These are phyloP conservation scores for Pseudomyrmex cubaensis DNA, from an alignment of 1,140 invertebrate genomes.

Conservation along the genomic window DNA sequence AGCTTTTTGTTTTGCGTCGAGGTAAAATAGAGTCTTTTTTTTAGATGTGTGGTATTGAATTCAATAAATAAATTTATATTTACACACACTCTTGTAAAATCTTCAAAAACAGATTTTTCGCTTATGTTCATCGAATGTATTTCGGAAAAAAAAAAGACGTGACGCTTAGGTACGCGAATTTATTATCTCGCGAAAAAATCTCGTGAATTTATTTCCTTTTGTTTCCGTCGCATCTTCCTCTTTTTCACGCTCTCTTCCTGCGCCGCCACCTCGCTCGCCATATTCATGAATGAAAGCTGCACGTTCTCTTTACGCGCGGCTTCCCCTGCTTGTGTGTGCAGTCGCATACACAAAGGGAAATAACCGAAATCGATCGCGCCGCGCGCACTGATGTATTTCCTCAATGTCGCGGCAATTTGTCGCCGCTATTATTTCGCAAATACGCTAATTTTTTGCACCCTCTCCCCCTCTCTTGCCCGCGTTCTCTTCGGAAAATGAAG, in stretches of 20 bases:
- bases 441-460: no score
- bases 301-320: conserved; percentile 52
- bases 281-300: conserved; percentile 74
- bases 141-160: no score
- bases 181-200: neutral
- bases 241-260: conserved; percentile 3
- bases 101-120: no score
- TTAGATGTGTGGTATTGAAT: no score
- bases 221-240: neutral
- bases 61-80: no score
- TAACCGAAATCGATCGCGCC: conserved; percentile 41
- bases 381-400: conserved; percentile 19
- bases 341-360: conserved; percentile 18
- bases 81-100: no score
- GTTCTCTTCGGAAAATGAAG: neutral
- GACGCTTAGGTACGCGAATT: no score
- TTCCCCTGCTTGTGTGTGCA: conserved; percentile 23
- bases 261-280: conserved; percentile 27
- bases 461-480: no score
- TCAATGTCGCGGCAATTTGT: conserved; percentile 27
- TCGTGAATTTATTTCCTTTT: no score
- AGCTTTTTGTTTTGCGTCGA: no score
- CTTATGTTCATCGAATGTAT: no score
- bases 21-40: no score
- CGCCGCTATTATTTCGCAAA: conserved; percentile 2